Evolutionary conservation across 2,797 vertebrate genomes (phyloP).

Genomic region (Muscicapa comitata): DNA sequence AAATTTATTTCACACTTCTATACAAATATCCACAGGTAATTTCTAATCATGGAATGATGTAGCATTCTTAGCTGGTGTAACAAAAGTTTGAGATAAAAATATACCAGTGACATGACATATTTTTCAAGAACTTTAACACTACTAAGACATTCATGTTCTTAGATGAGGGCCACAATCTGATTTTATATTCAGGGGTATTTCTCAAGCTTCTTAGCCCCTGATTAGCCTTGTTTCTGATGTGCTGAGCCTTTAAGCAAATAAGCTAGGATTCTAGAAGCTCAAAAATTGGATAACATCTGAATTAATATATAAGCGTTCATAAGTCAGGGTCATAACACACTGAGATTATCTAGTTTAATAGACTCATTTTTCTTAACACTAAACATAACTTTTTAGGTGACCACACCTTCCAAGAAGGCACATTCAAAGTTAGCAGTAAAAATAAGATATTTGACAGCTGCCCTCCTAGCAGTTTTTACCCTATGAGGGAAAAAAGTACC

Average conservation of each 20-base stretch:
- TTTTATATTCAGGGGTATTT: constrained; percentile 23
- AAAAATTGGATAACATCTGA: not conserved
- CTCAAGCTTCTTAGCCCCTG: constrained; percentile 19
- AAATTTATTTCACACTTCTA: constrained; percentile 79
- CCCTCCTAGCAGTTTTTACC: not conserved
- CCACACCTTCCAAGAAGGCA: not conserved
- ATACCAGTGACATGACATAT: constrained; percentile 69
- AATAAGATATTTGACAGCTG: not conserved
- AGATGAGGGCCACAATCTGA: not conserved
- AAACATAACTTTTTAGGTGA: not conserved
- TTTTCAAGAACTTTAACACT: constrained; percentile 49
- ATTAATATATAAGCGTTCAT: not conserved
- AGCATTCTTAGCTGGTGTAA: constrained; percentile 69
- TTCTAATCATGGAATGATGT: constrained; percentile 69
- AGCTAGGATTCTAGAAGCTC: not conserved
- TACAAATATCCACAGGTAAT: constrained; percentile 82
- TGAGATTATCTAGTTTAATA: not conserved
- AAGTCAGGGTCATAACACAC: not conserved
- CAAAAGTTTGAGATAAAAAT: constrained; percentile 59
- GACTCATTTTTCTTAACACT: not conserved
- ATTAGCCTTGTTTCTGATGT: constrained; percentile 3
- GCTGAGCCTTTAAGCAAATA: constrained; percentile 26
- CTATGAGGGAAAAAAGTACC: not conserved
- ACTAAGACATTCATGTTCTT: constrained; percentile 26
- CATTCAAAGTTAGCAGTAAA: not conserved